phyloP scores from a whole-genome alignment of 2,113 vertebrate species.

The Ceratotherium simum region DNA sequence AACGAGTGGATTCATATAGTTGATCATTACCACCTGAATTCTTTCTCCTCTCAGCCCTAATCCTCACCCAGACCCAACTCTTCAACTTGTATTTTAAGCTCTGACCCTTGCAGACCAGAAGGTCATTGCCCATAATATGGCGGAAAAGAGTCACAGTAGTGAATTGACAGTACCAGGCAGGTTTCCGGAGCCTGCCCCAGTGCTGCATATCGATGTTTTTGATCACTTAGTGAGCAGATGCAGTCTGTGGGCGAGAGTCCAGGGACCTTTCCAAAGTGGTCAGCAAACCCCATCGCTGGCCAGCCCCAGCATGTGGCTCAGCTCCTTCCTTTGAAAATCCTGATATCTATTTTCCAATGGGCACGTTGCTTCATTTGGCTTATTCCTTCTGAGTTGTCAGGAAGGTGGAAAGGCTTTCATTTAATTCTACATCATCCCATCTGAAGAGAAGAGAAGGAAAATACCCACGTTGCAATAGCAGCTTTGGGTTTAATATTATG shows the following conservation, averaged over 20 bases:
- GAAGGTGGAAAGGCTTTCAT: constrained; percentile 39
- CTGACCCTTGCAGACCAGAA: not conserved
- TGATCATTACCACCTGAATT: not conserved
- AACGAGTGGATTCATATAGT: not conserved
- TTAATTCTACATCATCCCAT: not conserved
- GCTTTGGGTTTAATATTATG: not conserved
- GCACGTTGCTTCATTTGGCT: not conserved
- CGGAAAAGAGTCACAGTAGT: not conserved
- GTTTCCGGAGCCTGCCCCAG: not conserved
- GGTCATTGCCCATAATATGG: accelerated
- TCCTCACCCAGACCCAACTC: accelerated
- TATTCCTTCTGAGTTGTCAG: constrained; percentile 28
- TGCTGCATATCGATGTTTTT: not conserved
- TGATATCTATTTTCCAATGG: not conserved
- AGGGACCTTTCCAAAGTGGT: not conserved
- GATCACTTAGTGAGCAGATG: not conserved
- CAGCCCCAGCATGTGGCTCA: not conserved
- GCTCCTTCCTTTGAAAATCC: not conserved
- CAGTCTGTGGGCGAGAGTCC: not conserved
- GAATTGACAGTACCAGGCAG: accelerated
- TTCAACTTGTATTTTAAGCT: not conserved
- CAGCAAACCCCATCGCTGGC: not conserved
- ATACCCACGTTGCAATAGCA: not conserved
- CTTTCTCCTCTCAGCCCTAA: not conserved
- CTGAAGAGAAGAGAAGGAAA: constrained; percentile 21